phyloP scores from a whole-genome alignment of 2,888 invertebrate genomes.

The Limenitis camilla region DNA sequence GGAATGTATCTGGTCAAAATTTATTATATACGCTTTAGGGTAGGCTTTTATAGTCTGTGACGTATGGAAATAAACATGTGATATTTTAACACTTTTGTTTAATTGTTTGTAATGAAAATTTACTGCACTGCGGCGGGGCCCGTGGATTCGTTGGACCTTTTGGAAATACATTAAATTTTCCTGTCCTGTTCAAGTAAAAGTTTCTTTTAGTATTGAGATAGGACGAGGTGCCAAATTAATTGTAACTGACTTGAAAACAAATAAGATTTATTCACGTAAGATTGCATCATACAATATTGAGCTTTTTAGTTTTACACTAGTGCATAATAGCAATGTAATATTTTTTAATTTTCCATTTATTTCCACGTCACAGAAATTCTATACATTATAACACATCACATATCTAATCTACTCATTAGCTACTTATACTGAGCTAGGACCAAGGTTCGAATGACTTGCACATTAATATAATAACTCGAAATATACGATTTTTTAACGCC shows the following conservation, averaged over 20 bases:
- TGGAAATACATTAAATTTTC: too few species aligned
- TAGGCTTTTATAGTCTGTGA: slow-evolving; percentile 46
- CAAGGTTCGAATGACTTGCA: slow-evolving; percentile 33
- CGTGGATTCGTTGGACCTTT: too few species aligned
- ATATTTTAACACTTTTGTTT: slow-evolving; percentile 19
- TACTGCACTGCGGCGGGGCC: background rate
- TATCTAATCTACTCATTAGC: slow-evolving; percentile 66
- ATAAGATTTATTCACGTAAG: too few species aligned
- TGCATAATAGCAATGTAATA: too few species aligned
- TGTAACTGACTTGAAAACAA: too few species aligned
- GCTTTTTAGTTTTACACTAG: too few species aligned
- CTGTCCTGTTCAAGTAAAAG: too few species aligned
- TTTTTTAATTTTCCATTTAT: slow-evolving; percentile 6
- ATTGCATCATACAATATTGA: too few species aligned
- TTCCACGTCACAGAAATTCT: slow-evolving; percentile 34
- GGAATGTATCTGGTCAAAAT: slow-evolving; percentile 55
- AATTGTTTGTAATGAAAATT: background rate
- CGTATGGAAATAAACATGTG: slow-evolving; percentile 34
- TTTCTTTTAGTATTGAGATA: too few species aligned
- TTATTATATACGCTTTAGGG: slow-evolving; percentile 62
- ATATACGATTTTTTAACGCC: slow-evolving; percentile 9
- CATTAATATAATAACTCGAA: slow-evolving; percentile 9
- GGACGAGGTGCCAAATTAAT: too few species aligned
- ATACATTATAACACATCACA: slow-evolving; percentile 65
- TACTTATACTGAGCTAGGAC: slow-evolving; percentile 64